These are phyloP conservation scores for Oncorhynchus mykiss DNA, from an alignment of 2,113 vertebrate species.

Conservation along the genomic window DNA sequence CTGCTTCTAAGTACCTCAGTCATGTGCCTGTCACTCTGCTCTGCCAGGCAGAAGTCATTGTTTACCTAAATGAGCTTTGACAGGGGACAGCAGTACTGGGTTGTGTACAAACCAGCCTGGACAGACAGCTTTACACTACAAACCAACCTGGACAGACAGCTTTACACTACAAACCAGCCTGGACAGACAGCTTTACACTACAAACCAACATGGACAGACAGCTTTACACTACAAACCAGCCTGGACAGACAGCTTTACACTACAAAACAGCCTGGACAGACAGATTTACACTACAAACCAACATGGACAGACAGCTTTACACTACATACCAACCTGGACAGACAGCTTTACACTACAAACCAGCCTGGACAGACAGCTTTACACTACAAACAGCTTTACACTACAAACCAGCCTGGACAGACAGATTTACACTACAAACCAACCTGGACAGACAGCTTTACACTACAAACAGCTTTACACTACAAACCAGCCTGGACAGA, in stretches of 20 bases:
- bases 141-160: slow-evolving; percentile 59
- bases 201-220: slow-evolving; percentile 58
- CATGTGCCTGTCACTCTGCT: slow-evolving; percentile 87
- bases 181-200: slow-evolving; percentile 10
- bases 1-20: slow-evolving; percentile 87
- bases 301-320: too few relatives aligned
- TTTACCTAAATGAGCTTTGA: slow-evolving; percentile 88
- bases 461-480: slow-evolving; percentile 36
- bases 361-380: slow-evolving; percentile 5
- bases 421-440: slow-evolving; percentile 48
- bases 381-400: slow-evolving; percentile 34
- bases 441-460: background rate
- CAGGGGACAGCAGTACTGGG: slow-evolving; percentile 69
- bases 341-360: slow-evolving; percentile 45
- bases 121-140: slow-evolving; percentile 30
- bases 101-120: slow-evolving; percentile 63
- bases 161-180: slow-evolving; percentile 37
- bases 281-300: slow-evolving; percentile 50
- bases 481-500: slow-evolving; percentile 50
- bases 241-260: too few relatives aligned
- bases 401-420: slow-evolving; percentile 51
- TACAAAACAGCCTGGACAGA: slow-evolving; percentile 51
- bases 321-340: slow-evolving; percentile 51
- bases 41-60: slow-evolving; percentile 83
- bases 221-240: slow-evolving; percentile 51